Conservation (phyloP, 2,113 vertebrate species). For the Tonatia bakeri region DNA sequence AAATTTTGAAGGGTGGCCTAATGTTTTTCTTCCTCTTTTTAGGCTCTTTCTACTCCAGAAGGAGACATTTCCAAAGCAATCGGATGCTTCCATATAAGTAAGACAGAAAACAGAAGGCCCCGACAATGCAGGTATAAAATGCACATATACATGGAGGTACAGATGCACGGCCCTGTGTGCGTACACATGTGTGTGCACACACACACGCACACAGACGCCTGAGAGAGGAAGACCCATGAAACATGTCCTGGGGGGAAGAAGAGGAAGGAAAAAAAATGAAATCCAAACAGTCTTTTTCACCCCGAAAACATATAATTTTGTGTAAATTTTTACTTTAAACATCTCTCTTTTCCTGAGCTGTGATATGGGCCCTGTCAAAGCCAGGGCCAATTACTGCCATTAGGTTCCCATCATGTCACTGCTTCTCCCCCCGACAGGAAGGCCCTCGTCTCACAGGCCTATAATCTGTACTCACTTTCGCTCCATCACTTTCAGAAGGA, state of each 20-base stretch:
- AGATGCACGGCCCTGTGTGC: neutral
- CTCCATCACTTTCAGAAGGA: slow-evolving; percentile 92
- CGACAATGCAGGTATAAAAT: neutral
- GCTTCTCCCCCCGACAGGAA: slow-evolving; percentile 89
- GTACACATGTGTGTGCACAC: no score
- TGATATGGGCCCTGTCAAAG: slow-evolving; percentile 99
- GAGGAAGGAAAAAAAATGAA: slow-evolving; percentile 80
- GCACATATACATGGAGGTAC: neutral
- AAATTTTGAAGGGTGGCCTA: neutral
- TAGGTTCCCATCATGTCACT: slow-evolving; percentile 99
- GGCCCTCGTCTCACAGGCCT: slow-evolving; percentile 93
- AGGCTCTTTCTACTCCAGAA: slow-evolving; percentile 8
- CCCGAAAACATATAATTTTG: slow-evolving; percentile 97
- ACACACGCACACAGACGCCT: neutral
- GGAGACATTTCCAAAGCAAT: slow-evolving; percentile 5
- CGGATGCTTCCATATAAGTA: neutral
- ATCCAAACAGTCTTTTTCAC: slow-evolving; percentile 92
- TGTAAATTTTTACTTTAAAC: slow-evolving; percentile 98
- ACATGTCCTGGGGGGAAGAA: slow-evolving; percentile 68
- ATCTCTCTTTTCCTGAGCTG: slow-evolving; percentile 93
- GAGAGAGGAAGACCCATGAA: slow-evolving; percentile 63
- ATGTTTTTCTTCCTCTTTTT: neutral
- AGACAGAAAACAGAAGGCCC: neutral
- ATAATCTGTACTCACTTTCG: slow-evolving; percentile 99
- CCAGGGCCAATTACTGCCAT: slow-evolving; percentile 99